Evolutionary conservation across 2,888 invertebrate species (phyloP).

Genomic region (Sinhomidia bicolor): DNA sequence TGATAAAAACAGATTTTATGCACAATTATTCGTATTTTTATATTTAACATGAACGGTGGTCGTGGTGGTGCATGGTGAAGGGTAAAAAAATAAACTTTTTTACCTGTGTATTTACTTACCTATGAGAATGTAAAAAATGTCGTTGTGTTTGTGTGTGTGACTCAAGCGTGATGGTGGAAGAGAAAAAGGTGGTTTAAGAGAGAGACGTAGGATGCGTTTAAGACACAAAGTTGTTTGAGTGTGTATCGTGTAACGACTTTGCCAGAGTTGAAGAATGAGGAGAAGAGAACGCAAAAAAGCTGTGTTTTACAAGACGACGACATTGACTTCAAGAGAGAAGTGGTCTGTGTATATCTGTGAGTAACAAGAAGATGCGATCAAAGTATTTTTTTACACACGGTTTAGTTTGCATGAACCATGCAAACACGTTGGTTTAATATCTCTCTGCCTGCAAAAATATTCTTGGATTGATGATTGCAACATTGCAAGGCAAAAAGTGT

Average conservation of each 20-base stretch:
- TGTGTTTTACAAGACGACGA: conserved; percentile 10
- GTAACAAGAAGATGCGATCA: neutral
- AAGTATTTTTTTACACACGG: too few species aligned
- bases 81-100: conserved; percentile 4
- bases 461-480: neutral
- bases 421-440: conserved; percentile 11
- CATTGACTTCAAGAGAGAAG: neutral
- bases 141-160: neutral
- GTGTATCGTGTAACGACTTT: too few species aligned
- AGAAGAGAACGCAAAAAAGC: conserved; percentile 7
- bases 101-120: neutral
- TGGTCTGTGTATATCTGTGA: too few species aligned
- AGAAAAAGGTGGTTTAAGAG: neutral
- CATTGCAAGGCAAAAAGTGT: neutral
- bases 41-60: conserved; percentile 3
- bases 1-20: conserved; percentile 20
- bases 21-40: conserved; percentile 42
- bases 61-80: conserved; percentile 32
- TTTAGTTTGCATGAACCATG: conserved; percentile 32
- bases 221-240: too few species aligned
- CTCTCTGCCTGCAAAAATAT: too few species aligned
- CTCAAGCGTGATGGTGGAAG: neutral
- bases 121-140: neutral
- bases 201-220: too few species aligned
- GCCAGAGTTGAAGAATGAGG: too few species aligned